These are phyloP conservation scores for Phasianus colchicus DNA, from an alignment of 2,113 vertebrate genomes.

Conservation along the genomic window DNA sequence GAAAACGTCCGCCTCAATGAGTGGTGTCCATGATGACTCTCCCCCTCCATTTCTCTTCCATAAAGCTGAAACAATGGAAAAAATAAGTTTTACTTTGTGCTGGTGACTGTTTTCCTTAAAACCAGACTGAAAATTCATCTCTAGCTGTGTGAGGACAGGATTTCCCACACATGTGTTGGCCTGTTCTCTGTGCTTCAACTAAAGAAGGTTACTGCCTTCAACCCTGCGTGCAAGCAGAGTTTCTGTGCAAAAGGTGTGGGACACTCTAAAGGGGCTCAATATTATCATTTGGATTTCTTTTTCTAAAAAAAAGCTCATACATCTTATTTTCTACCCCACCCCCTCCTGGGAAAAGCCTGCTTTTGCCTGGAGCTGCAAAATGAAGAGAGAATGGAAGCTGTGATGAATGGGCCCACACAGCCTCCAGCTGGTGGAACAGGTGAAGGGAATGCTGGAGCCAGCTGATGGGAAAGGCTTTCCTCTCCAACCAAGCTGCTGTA, in stretches of 20 bases:
- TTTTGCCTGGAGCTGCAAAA: background rate
- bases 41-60: background rate
- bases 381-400: background rate
- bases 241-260: background rate
- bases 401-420: slow-evolving; percentile 49
- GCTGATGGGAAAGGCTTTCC: background rate
- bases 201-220: background rate
- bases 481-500: background rate
- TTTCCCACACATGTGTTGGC: background rate
- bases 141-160: background rate
- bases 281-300: background rate
- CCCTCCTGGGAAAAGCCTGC: background rate
- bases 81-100: background rate
- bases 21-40: background rate
- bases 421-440: slow-evolving; percentile 65
- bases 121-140: background rate
- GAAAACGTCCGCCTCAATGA: background rate
- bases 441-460: background rate
- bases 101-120: background rate
- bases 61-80: background rate
- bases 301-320: background rate
- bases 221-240: background rate
- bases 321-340: background rate
- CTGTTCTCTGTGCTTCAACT: background rate
- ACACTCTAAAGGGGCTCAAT: background rate